These are phyloP conservation scores for Meleagris gallopavo DNA, from an alignment of 2,113 vertebrate species.

Conservation along the genomic window DNA sequence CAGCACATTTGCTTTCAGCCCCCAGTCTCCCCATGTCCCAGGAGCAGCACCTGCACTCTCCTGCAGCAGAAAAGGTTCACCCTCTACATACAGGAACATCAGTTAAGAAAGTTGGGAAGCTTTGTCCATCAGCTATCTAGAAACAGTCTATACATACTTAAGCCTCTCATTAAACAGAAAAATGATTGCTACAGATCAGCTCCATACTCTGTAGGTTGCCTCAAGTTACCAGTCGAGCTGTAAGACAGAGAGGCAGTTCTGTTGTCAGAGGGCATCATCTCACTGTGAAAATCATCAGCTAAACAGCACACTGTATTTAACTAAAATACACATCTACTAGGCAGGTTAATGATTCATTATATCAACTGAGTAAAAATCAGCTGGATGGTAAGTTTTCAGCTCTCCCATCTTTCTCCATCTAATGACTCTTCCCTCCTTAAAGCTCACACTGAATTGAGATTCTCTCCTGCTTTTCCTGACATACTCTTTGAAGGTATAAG, in stretches of 20 bases:
- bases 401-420: neutral
- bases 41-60: neutral
- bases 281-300: neutral
- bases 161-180: neutral
- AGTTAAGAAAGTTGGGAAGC: neutral
- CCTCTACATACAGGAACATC: neutral
- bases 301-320: neutral
- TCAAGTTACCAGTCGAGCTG: neutral
- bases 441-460: neutral
- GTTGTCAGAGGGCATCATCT: neutral
- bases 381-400: neutral
- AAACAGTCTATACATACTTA: neutral
- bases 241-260: neutral
- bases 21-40: neutral
- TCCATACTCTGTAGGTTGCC: neutral
- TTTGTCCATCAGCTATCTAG: neutral
- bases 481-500: neutral
- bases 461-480: neutral
- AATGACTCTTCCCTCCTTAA: neutral
- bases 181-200: neutral
- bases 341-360: neutral
- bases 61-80: neutral
- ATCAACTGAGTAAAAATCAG: neutral
- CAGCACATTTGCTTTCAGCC: neutral
- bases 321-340: neutral